Evolutionary conservation across 2,888 invertebrate species (phyloP).

Genomic region (Lysandra bellargus): DNA sequence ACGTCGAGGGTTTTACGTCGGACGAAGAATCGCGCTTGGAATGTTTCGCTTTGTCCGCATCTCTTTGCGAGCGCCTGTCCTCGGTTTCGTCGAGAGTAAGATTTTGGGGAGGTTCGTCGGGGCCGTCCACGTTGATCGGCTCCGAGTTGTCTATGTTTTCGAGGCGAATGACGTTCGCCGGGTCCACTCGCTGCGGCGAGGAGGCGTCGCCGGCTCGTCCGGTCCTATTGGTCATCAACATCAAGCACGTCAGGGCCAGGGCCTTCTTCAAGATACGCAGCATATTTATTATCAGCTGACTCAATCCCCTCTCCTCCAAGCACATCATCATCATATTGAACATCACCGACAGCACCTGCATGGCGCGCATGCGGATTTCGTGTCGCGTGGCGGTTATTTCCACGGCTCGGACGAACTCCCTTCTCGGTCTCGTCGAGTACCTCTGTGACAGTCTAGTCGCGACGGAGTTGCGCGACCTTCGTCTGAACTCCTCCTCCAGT

Average conservation of each 20-base stretch:
- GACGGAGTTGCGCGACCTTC: slow-evolving; percentile 54
- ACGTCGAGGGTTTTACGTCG: slow-evolving; percentile 31
- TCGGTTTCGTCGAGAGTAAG: slow-evolving; percentile 43
- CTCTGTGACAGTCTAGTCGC: slow-evolving; percentile 54
- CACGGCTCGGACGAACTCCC: slow-evolving; percentile 60
- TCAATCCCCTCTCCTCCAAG: slow-evolving; percentile 69
- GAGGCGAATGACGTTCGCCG: slow-evolving; percentile 64
- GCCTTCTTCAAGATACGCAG: slow-evolving; percentile 70
- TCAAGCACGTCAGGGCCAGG: slow-evolving; percentile 69
- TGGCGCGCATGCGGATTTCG: slow-evolving; percentile 74
- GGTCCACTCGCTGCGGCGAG: slow-evolving; percentile 56
- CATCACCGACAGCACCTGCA: slow-evolving; percentile 75
- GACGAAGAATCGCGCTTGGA: slow-evolving; percentile 36
- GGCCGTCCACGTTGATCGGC: slow-evolving; percentile 67
- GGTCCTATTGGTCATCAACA: slow-evolving; percentile 70
- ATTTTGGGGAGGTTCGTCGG: slow-evolving; percentile 55
- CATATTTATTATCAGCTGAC: slow-evolving; percentile 71
- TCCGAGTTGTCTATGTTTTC: slow-evolving; percentile 67
- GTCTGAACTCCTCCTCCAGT: slow-evolving; percentile 60
- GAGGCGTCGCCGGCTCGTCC: slow-evolving; percentile 49
- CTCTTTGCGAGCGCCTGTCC: slow-evolving; percentile 43
- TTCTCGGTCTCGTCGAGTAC: slow-evolving; percentile 54
- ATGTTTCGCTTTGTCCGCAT: slow-evolving; percentile 39
- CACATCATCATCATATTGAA: slow-evolving; percentile 80
- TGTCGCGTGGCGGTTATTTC: slow-evolving; percentile 71